Conservation (phyloP, 2,888 invertebrate genomes). For the Fabriciana adippe region DNA sequence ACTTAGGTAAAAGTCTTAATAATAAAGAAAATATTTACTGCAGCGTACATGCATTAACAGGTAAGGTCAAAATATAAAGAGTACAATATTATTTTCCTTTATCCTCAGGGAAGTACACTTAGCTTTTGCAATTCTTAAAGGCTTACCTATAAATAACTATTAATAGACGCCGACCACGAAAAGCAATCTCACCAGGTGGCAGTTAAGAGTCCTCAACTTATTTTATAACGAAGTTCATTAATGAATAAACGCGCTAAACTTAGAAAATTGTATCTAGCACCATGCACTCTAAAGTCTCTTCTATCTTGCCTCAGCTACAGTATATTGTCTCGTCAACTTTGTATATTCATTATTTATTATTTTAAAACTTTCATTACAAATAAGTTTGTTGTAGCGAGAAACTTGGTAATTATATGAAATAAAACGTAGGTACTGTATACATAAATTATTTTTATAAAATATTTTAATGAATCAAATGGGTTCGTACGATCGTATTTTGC, state of each 20-base stretch:
- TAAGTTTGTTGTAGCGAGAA: slow-evolving; percentile 28
- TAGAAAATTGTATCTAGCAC: slow-evolving; percentile 54
- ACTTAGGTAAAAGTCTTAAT: too few relatives aligned
- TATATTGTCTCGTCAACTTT: slow-evolving; percentile 54
- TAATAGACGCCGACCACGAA: slow-evolving; percentile 76
- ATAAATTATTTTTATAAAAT: slow-evolving; percentile 20
- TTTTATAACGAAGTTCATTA: slow-evolving; percentile 78
- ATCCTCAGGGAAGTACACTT: slow-evolving; percentile 3
- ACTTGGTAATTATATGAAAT: slow-evolving; percentile 34
- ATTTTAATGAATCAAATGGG: slow-evolving; percentile 27
- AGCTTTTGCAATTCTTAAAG: slow-evolving; percentile 54
- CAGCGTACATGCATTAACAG: too few relatives aligned
- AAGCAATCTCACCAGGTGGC: slow-evolving; percentile 76
- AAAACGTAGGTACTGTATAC: slow-evolving; percentile 25
- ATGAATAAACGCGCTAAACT: slow-evolving; percentile 51
- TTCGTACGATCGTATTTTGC: slow-evolving; percentile 19
- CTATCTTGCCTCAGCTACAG: slow-evolving; percentile 44
- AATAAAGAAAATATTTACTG: too few relatives aligned
- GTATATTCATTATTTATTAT: slow-evolving; percentile 71
- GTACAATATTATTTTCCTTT: too few relatives aligned
- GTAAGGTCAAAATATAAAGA: too few relatives aligned
- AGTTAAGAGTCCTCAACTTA: slow-evolving; percentile 73
- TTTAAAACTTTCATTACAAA: slow-evolving; percentile 41
- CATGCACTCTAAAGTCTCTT: slow-evolving; percentile 50
- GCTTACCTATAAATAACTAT: slow-evolving; percentile 75